These are phyloP conservation scores for Ellobium chinense DNA, from an alignment of 2,888 invertebrate genomes.

Conservation along the genomic window DNA sequence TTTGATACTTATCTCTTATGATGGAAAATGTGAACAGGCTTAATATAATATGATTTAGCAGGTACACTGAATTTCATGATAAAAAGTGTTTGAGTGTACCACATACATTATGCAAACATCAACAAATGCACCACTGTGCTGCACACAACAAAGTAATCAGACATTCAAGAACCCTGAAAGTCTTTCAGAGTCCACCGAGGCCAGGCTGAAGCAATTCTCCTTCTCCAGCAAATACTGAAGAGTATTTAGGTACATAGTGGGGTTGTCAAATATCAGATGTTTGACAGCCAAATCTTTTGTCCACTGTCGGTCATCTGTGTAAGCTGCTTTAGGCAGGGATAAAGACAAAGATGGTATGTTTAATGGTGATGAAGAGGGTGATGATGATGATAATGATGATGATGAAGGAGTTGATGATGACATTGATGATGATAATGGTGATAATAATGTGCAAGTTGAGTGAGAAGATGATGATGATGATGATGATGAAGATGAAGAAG, in stretches of 20 bases:
- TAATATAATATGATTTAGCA: no score
- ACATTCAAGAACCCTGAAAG: neutral
- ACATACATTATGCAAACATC: no score
- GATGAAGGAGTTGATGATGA: neutral
- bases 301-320: neutral
- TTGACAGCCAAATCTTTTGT: neutral
- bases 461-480: neutral
- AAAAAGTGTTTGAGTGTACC: no score
- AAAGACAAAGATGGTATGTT: no score
- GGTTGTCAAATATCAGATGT: neutral
- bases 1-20: no score
- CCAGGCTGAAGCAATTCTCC: slow-evolving; percentile 18
- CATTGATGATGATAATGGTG: neutral
- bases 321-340: no score
- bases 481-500: neutral
- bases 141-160: neutral
- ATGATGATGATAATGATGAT: neutral
- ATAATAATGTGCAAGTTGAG: no score
- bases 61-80: no score
- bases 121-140: no score
- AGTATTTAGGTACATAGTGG: slow-evolving; percentile 3
- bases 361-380: neutral
- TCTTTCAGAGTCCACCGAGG: neutral
- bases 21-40: no score
- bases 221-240: slow-evolving; percentile 34